Conservation (phyloP, 2,797 vertebrate genomes). For the Semaprochilodus insignis region DNA sequence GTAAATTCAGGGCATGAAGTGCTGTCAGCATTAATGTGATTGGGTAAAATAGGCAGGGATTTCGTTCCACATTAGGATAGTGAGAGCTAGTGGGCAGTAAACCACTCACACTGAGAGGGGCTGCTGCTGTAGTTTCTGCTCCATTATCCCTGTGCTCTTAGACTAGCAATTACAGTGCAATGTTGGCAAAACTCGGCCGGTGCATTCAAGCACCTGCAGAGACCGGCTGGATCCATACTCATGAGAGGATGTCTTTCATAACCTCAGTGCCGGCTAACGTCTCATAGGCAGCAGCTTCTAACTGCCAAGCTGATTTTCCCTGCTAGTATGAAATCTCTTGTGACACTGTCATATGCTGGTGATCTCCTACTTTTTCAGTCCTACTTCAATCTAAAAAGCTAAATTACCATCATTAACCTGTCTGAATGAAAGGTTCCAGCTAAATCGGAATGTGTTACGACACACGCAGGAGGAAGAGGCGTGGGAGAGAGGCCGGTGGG, state of each 20-base stretch:
- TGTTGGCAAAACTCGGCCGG: not conserved
- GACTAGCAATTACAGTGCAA: slow-evolving; percentile 4
- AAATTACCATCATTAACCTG: slow-evolving; percentile 34
- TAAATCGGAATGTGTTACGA: slow-evolving; percentile 8
- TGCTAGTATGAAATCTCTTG: slow-evolving; percentile 24
- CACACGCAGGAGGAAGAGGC: not conserved
- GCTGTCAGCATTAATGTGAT: not conserved
- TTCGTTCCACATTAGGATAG: slow-evolving; percentile 1
- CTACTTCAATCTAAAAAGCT: slow-evolving; percentile 14
- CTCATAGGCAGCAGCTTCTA: slow-evolving; percentile 7
- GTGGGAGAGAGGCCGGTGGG: not conserved
- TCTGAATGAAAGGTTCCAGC: slow-evolving; percentile 7
- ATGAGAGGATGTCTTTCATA: not conserved
- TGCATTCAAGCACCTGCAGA: not conserved
- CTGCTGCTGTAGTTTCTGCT: slow-evolving; percentile 1
- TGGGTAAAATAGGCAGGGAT: slow-evolving; percentile 2
- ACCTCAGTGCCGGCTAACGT: not conserved
- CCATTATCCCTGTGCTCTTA: not conserved
- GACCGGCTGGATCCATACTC: not conserved
- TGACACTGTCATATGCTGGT: slow-evolving; percentile 13
- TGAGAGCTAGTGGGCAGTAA: not conserved
- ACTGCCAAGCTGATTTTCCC: slow-evolving; percentile 26
- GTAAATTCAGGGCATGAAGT: not conserved
- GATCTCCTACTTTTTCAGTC: slow-evolving; percentile 24
- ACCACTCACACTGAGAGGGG: slow-evolving; percentile 16